A percentile compares a stretch with the other conserved stretches of the same genome.
phyloP scores from a whole-genome alignment of 2,888 invertebrate genomes.

The Clunio marinus region DNA sequence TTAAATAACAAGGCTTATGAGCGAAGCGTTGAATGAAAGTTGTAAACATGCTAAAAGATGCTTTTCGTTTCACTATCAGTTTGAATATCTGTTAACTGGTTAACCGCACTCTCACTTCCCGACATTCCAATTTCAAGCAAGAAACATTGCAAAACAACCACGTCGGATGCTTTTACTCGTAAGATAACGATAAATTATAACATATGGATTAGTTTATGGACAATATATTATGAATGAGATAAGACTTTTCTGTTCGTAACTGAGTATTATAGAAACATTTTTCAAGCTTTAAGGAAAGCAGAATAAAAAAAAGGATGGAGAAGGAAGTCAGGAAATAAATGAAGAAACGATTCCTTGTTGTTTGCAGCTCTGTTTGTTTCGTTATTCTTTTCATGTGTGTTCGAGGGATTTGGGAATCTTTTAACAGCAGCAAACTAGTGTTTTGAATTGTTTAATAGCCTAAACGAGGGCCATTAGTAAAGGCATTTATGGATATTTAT shows the following conservation, averaged over 20 bases:
- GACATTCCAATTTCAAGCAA: not conserved
- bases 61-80: too few species aligned
- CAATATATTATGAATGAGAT: slow-evolving; percentile 18
- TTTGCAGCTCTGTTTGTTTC: too few species aligned
- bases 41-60: too few species aligned
- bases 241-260: not conserved
- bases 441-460: slow-evolving; percentile 31
- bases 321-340: not conserved
- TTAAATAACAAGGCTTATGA: too few species aligned
- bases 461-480: slow-evolving; percentile 32
- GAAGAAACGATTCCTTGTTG: too few species aligned
- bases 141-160: not conserved
- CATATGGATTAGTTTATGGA: slow-evolving; percentile 17
- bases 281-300: not conserved
- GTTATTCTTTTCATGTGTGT: too few species aligned
- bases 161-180: not conserved
- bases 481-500: slow-evolving; percentile 36
- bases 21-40: too few species aligned
- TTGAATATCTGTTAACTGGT: too few species aligned
- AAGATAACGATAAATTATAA: slow-evolving; percentile 9
- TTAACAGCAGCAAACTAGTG: slow-evolving; percentile 19
- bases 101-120: not conserved
- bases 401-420: too few species aligned
- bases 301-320: not conserved
- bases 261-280: not conserved